These are phyloP conservation scores for Nemapogon koenigi DNA, from an alignment of 2,888 invertebrate genomes.

Conservation along the genomic window DNA sequence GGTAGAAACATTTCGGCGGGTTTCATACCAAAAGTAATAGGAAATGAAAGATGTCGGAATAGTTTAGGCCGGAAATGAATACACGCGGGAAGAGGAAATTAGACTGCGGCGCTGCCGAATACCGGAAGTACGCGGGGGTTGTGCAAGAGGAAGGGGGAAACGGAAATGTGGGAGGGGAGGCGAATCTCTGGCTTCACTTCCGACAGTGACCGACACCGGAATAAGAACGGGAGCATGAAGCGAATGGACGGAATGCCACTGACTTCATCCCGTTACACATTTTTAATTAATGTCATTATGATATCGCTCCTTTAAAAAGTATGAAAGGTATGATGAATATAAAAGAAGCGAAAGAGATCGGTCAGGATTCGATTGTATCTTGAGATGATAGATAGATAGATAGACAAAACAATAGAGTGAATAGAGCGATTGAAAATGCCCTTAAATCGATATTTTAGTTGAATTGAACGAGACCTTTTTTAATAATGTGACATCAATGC, in stretches of 20 bases:
- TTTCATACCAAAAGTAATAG: conserved; percentile 25
- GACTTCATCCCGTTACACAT: background rate
- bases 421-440: no score
- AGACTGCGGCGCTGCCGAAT: conserved; percentile 41
- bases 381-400: no score
- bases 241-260: conserved; percentile 20
- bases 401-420: no score
- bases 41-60: conserved; percentile 45
- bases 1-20: no score
- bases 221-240: conserved; percentile 27
- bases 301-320: no score
- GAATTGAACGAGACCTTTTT: no score
- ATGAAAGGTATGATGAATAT: no score
- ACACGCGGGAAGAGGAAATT: conserved; percentile 60
- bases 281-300: background rate
- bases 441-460: no score
- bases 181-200: conserved; percentile 43
- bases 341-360: no score
- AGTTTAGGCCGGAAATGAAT: conserved; percentile 55
- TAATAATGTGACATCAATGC: no score
- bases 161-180: conserved; percentile 24
- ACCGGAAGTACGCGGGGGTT: conserved; percentile 39
- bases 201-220: conserved; percentile 36
- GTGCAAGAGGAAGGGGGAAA: conserved; percentile 1
- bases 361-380: no score